A percentile compares a stretch with the other conserved stretches of the same genome.
phyloP scores from a whole-genome alignment of 2,888 invertebrate genomes.

The Pasiphila rectangulata region DNA sequence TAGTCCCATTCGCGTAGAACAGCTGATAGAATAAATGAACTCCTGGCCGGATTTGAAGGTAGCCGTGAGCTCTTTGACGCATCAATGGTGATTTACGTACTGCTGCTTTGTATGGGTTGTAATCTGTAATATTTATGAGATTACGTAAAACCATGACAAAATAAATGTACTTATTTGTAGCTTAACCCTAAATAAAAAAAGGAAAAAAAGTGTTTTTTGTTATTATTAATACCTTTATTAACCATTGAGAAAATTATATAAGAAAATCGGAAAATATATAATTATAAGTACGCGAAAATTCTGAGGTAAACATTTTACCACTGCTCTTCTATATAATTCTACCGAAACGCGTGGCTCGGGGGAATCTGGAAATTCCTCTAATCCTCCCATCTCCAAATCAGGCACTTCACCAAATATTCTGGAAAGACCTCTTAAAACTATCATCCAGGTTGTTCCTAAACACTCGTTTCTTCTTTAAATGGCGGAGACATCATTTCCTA shows the following conservation, averaged over 20 bases:
- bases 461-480: conserved; percentile 13
- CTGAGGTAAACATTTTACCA: no score
- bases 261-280: no score
- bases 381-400: conserved; percentile 6
- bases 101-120: conserved; percentile 56
- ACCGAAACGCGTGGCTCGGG: conserved; percentile 11
- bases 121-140: conserved; percentile 2
- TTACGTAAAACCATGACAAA: no score
- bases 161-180: no score
- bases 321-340: conserved; percentile 12
- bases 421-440: no score
- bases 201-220: no score
- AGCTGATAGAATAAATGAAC: conserved; percentile 94
- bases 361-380: conserved; percentile 7
- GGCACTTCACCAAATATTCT: conserved; percentile 11
- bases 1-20: conserved; percentile 87
- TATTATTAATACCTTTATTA: no score
- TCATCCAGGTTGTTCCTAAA: conserved; percentile 1
- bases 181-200: no score
- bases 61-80: conserved; percentile 79
- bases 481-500: conserved; percentile 17
- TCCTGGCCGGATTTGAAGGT: conserved; percentile 85
- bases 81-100: conserved; percentile 46
- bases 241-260: no score
- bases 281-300: no score